These are phyloP conservation scores for Leptopilina boulardi DNA, from an alignment of 1,140 invertebrate species.

Conservation along the genomic window DNA sequence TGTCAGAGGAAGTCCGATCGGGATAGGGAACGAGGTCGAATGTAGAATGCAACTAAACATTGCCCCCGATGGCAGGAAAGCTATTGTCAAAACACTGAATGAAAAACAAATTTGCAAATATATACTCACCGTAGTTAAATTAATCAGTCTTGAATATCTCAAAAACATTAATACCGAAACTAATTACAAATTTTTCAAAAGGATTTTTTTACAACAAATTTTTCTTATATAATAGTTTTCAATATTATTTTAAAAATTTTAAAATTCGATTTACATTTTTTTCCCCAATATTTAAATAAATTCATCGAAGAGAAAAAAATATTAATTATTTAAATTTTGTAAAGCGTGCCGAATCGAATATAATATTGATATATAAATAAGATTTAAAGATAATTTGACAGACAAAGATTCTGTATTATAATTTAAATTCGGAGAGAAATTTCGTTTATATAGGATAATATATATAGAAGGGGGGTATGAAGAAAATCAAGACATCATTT, in stretches of 20 bases:
- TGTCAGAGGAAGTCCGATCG: conserved; percentile 31
- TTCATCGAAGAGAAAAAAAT: no score
- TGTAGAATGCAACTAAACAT: conserved; percentile 16
- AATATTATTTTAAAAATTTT: no score
- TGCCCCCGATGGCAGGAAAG: not conserved
- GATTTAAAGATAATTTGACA: conserved; percentile 56
- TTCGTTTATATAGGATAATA: no score
- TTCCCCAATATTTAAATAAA: no score
- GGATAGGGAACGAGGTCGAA: conserved; percentile 29
- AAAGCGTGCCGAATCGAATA: conserved; percentile 39
- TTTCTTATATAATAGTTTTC: no score
- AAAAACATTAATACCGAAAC: no score
- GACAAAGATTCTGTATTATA: conserved; percentile 46
- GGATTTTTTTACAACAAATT: no score
- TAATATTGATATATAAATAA: conserved; percentile 49
- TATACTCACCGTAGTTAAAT: not conserved
- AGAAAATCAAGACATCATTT: conserved; percentile 11
- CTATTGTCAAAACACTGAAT: not conserved
- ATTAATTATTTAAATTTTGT: no score
- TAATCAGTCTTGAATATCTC: no score
- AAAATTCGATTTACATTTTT: no score
- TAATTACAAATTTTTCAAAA: no score
- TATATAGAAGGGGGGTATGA: not conserved
- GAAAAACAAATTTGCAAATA: not conserved
- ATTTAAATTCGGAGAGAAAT: no score